A percentile compares a stretch with the other conserved stretches of the same genome.
Conservation (phyloP, 2,113 vertebrate genomes). For the Rhegmatorhina hoffmannsi region DNA sequence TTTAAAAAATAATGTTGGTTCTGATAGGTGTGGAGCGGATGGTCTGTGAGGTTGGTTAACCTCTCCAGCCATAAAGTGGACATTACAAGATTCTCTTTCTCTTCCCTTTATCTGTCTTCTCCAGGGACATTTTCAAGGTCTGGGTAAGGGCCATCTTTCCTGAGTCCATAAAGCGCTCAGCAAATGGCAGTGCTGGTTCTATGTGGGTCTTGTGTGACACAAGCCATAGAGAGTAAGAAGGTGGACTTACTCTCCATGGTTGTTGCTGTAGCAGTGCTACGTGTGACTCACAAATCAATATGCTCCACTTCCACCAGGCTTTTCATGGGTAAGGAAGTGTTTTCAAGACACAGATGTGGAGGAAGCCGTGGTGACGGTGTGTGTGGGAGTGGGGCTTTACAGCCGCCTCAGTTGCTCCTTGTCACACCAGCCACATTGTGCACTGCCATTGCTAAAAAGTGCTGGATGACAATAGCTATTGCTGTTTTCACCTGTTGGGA, state of each 20-base stretch:
- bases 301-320: background rate
- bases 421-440: background rate
- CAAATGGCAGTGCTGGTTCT: background rate
- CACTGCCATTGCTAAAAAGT: background rate
- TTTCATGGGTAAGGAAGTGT: background rate
- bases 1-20: fast-evolving
- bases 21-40: fast-evolving
- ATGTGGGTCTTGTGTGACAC: background rate
- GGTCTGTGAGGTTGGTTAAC: background rate
- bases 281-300: background rate
- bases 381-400: background rate
- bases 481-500: slow-evolving; percentile 34
- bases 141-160: background rate
- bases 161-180: background rate
- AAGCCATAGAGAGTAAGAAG: background rate
- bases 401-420: background rate
- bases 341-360: slow-evolving; percentile 11
- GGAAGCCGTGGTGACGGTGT: background rate
- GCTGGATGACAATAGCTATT: background rate
- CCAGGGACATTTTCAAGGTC: background rate
- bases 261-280: background rate
- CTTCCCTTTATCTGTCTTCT: background rate
- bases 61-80: background rate
- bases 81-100: background rate
- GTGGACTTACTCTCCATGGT: background rate